A percentile compares a stretch with the other conserved stretches of the same genome.
Conservation (phyloP, 2,113 vertebrate species). For the Syngnathus typhle region DNA sequence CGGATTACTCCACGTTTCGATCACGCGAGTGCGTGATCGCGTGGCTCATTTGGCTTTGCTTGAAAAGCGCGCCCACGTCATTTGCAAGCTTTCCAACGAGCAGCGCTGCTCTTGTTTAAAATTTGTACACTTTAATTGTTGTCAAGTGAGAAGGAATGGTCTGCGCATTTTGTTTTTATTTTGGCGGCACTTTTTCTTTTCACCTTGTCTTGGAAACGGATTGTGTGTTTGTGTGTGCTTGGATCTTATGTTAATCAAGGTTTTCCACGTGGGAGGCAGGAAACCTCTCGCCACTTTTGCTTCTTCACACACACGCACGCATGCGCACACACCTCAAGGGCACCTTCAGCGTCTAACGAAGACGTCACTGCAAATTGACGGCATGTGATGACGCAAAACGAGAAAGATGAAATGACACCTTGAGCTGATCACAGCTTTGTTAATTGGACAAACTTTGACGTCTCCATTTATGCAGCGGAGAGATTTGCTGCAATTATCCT, state of each 20-base stretch:
- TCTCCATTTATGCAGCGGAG: constrained; percentile 51
- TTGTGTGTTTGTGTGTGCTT: constrained; percentile 16
- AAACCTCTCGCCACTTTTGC: constrained; percentile 52
- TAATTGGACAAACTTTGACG: constrained; percentile 67
- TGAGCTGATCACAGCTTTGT: constrained; percentile 66
- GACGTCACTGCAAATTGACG: not conserved
- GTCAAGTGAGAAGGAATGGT: constrained; percentile 39
- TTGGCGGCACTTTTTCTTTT: constrained; percentile 16
- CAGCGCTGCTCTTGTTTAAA: constrained; percentile 49
- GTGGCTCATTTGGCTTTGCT: constrained; percentile 57
- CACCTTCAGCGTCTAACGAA: constrained; percentile 42
- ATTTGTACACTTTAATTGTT: constrained; percentile 60
- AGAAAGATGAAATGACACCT: constrained; percentile 13
- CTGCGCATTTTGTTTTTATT: constrained; percentile 6
- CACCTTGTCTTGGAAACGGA: constrained; percentile 12
- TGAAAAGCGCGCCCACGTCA: constrained; percentile 42
- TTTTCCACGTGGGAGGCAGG: constrained; percentile 62
- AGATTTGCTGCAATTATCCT: constrained; percentile 65
- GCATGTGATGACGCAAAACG: constrained; percentile 39
- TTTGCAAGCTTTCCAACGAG: constrained; percentile 45
- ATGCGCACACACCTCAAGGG: constrained; percentile 55
- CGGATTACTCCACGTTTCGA: constrained; percentile 56
- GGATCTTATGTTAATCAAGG: constrained; percentile 65
- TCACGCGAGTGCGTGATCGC: constrained; percentile 26
- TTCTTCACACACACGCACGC: constrained; percentile 30